Conservation (phyloP, 2,113 vertebrate genomes). For the Bagarius yarrelli region DNA sequence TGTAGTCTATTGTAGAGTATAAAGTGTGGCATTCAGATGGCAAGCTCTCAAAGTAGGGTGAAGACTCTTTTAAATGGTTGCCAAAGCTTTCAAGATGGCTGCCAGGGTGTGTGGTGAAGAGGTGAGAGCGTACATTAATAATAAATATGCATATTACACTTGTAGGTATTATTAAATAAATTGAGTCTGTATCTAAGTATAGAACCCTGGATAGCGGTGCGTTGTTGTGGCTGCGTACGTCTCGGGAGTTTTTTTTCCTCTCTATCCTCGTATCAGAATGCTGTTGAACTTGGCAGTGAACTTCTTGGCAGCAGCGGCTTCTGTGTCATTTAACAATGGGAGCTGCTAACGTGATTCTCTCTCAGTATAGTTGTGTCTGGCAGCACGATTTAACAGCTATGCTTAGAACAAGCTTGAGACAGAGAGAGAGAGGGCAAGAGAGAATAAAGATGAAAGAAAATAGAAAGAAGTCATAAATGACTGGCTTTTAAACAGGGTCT, state of each 20-base stretch:
- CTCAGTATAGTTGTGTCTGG: constrained; percentile 76
- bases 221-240: constrained; percentile 35
- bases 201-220: constrained; percentile 40
- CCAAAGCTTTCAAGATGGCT: constrained; percentile 97
- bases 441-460: constrained; percentile 19
- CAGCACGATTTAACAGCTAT: constrained; percentile 68
- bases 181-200: constrained; percentile 66
- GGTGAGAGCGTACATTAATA: constrained; percentile 38
- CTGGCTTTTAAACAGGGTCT: constrained; percentile 55
- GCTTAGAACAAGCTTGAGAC: constrained; percentile 57
- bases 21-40: constrained; percentile 67
- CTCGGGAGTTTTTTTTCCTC: constrained; percentile 36
- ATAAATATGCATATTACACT: constrained; percentile 50
- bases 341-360: constrained; percentile 80
- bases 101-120: constrained; percentile 77
- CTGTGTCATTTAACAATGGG: constrained; percentile 88
- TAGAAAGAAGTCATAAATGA: constrained; percentile 32
- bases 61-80: constrained; percentile 94
- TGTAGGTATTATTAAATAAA: constrained; percentile 66
- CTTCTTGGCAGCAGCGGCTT: constrained; percentile 80
- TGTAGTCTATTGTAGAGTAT: constrained; percentile 76
- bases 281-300: constrained; percentile 82
- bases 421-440: constrained; percentile 37
- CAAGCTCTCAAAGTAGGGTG: constrained; percentile 79
- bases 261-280: constrained; percentile 67